Evolutionary conservation across 2,113 vertebrate species (phyloP).

Genomic region (Tretioscincus oriximinensis): DNA sequence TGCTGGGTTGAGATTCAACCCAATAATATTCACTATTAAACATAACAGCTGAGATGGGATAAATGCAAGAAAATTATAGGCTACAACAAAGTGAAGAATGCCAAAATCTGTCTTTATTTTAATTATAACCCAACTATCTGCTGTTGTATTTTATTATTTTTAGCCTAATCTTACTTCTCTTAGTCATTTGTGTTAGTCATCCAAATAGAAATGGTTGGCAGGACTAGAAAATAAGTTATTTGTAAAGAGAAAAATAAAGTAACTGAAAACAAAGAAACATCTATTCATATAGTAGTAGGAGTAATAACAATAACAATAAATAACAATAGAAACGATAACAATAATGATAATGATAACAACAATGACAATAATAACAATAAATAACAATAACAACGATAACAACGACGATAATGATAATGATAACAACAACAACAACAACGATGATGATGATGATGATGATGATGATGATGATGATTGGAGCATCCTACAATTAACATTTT

Average conservation of each 20-base stretch:
- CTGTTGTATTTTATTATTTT: slow-evolving; percentile 60
- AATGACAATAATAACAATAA: no score
- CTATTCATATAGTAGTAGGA: background rate
- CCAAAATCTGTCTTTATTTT: slow-evolving; percentile 44
- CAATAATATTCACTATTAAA: background rate
- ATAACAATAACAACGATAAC: no score
- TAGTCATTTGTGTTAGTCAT: slow-evolving; percentile 62
- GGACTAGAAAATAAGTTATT: slow-evolving; percentile 48
- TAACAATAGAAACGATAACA: no score
- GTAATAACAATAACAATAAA: no score
- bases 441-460: no score
- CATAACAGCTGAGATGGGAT: slow-evolving; percentile 14
- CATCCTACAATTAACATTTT: background rate
- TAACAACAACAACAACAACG: no score
- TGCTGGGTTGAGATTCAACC: background rate
- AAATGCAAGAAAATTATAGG: slow-evolving; percentile 42
- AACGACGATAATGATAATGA: no score
- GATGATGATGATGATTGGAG: background rate
- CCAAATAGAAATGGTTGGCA: slow-evolving; percentile 50
- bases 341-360: no score
- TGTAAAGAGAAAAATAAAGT: slow-evolving; percentile 38
- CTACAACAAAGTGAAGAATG: background rate
- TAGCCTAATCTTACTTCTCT: slow-evolving; percentile 52
- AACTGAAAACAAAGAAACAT: slow-evolving; percentile 14
- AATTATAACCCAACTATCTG: slow-evolving; percentile 51